Evolutionary conservation across 2,797 vertebrate species (phyloP).

Genomic region (Ptychobarbus kaznakovi): DNA sequence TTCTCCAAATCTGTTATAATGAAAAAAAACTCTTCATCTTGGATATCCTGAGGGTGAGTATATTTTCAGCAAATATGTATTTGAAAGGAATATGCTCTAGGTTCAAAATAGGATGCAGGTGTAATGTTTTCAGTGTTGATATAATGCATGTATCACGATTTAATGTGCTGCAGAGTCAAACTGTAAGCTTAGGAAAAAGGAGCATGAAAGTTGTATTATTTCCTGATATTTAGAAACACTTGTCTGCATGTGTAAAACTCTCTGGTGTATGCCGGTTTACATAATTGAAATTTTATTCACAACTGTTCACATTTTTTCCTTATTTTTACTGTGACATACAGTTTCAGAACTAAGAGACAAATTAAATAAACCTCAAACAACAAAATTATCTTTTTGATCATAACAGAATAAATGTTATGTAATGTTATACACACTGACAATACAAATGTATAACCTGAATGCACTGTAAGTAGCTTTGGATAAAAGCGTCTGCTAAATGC

Average conservation of each 20-base stretch:
- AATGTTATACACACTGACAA: too few species aligned
- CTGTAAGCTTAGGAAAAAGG: background rate
- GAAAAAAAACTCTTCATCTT: too few species aligned
- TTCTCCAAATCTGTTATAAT: background rate
- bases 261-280: background rate
- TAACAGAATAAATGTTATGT: constrained; percentile 12
- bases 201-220: background rate
- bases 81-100: too few species aligned
- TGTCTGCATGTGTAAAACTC: background rate
- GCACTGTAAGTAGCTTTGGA: too few species aligned
- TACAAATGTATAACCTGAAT: too few species aligned
- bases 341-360: background rate
- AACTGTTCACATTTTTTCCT: background rate
- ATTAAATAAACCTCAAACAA: background rate
- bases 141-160: background rate
- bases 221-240: background rate
- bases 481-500: too few species aligned
- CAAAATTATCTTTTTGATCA: background rate
- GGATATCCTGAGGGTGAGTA: too few species aligned
- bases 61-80: too few species aligned
- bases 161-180: background rate
- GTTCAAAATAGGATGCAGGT: too few species aligned
- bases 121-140: background rate
- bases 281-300: background rate
- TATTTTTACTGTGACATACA: background rate